These are phyloP conservation scores for Pristionchus japonicus DNA, from an alignment of 2,888 invertebrate species.

Conservation along the genomic window DNA sequence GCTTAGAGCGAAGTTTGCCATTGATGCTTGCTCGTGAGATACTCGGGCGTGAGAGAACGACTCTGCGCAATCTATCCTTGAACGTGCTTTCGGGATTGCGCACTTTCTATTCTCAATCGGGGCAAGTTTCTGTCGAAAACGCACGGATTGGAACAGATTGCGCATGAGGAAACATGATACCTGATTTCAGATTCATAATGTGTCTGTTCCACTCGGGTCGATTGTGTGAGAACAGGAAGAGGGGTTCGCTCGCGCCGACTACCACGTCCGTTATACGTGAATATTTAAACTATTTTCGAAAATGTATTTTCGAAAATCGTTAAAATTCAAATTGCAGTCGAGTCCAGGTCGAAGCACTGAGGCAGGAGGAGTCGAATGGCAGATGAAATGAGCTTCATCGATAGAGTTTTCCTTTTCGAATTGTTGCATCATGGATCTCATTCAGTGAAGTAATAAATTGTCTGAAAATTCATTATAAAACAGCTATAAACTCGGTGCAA, in stretches of 20 bases:
- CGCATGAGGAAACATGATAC: not conserved
- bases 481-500: not conserved
- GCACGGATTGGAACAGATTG: not conserved
- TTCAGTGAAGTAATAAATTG: not conserved
- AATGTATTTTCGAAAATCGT: not conserved
- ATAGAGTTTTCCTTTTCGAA: not conserved
- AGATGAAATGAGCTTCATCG: not conserved
- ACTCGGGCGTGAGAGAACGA: not conserved
- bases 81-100: not conserved
- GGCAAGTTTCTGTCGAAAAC: not conserved
- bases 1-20: not conserved
- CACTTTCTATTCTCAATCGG: not conserved
- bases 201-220: conserved; percentile 21
- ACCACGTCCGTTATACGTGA: conserved; percentile 21
- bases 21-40: not conserved
- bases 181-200: not conserved
- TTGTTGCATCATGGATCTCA: not conserved
- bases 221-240: not conserved
- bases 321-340: not conserved
- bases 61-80: not conserved
- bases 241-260: not conserved
- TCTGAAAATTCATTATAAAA: too few species aligned
- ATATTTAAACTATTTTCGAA: not conserved
- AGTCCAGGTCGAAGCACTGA: not conserved
- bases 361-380: not conserved